Conservation (phyloP, 2,113 vertebrate species). For the Tringa solitaria region DNA sequence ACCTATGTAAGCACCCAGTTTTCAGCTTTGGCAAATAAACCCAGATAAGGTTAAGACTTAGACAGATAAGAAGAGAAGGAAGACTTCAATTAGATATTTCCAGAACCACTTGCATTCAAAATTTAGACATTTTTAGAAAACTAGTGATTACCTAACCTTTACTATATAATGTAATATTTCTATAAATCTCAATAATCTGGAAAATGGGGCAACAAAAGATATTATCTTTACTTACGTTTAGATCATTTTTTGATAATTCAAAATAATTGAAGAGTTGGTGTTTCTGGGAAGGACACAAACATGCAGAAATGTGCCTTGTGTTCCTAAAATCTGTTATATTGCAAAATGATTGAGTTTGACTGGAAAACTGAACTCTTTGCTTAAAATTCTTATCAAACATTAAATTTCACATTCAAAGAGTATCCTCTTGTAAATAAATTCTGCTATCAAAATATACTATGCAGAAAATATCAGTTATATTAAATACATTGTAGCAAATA, state of each 20-base stretch:
- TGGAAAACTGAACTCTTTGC: neutral
- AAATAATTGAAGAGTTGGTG: neutral
- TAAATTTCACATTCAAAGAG: neutral
- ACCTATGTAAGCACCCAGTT: neutral
- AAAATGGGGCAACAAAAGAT: neutral
- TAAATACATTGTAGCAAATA: neutral
- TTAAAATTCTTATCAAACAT: neutral
- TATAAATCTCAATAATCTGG: neutral
- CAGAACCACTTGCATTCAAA: neutral
- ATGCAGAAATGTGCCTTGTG: neutral
- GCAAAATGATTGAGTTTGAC: neutral
- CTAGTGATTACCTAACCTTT: neutral
- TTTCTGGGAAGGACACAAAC: neutral
- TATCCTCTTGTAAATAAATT: neutral
- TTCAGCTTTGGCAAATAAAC: neutral
- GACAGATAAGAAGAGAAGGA: neutral
- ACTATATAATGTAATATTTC: neutral
- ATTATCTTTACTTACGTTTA: neutral
- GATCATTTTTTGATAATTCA: neutral
- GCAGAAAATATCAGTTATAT: neutral
- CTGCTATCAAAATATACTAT: neutral
- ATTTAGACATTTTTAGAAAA: neutral
- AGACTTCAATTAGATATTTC: neutral
- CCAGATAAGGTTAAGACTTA: neutral
- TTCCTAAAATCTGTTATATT: neutral